Base-by-base conservation (phyloP, 2,113 vertebrate species). In the Archilochus colubris region DNA sequence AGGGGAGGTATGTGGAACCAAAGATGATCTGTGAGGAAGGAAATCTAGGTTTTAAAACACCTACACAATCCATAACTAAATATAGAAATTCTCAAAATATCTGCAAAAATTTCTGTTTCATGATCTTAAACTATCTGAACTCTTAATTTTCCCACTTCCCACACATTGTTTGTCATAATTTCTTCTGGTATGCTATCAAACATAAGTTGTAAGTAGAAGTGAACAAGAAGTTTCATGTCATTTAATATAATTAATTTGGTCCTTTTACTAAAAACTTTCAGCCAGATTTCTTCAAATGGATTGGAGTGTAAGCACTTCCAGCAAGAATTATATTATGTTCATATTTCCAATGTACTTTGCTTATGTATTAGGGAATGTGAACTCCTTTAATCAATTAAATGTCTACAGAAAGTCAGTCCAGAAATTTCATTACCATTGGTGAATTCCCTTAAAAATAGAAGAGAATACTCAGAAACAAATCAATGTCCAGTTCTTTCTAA, bases 241-340 rank as follows among this genome's bases (percentile, higher is more conserved):
- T 94, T 95, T 92, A 76, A 81, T 25, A 20, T 89, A 92, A 94
- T 89, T 79, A 87, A 77, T 89, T 85, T 77, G 58, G 17, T 93
- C 69, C 51, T 85, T 84, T 85, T 33, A 27, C 0, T 1, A 64
- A 87, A 91, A 85, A 36, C 68, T 82, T 64, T 68, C 20, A 50
- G 69, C 46, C 58, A 76, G 54, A 76, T 58, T 89, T 86, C 70
- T 92, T 76, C 54, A 87, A 79, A 86, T 87, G 54, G 55, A 87
- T 87, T 76, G 50, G 54, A 77, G 28, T 38, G 25, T 59, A 85
- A 89, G 68, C 55, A 59, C 10, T 80, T 94, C 67, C 59, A 92
- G 25, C 19, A 91, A 74, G 57, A 94, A 80, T 79, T 82, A 69
- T 48, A 7, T 61, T 84, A 30, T 33, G 25, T 58, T 94, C 58